Conservation (phyloP, 2,113 vertebrate species). For the Probosciger aterrimus region DNA sequence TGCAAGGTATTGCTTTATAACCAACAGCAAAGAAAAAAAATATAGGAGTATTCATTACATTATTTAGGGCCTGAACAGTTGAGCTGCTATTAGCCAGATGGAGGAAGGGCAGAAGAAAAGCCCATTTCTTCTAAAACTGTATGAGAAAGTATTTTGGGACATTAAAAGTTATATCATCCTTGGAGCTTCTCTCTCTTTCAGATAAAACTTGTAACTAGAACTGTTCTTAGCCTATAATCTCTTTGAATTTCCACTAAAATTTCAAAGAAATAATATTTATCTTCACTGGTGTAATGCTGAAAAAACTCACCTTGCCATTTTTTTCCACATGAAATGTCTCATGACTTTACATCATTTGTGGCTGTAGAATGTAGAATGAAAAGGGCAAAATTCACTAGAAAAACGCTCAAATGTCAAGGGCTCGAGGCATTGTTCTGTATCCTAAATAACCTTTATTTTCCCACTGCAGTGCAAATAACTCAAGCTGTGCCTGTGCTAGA, state of each 20-base stretch:
- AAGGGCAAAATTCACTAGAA: constrained; percentile 46
- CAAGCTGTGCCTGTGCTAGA: constrained; percentile 23
- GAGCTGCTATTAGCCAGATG: background rate
- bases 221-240: background rate
- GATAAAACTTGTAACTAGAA: background rate
- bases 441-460: constrained; percentile 52
- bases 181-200: background rate
- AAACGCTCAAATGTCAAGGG: constrained; percentile 44
- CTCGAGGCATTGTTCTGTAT: background rate
- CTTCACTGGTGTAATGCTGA: background rate
- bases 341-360: background rate
- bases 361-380: constrained; percentile 16
- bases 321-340: background rate
- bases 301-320: background rate
- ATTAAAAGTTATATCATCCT: background rate
- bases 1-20: background rate
- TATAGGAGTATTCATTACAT: background rate
- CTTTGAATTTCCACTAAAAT: background rate
- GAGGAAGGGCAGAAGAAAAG: background rate
- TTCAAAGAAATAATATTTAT: background rate
- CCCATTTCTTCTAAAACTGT: background rate
- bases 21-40: background rate
- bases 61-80: background rate
- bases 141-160: background rate
- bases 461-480: constrained; percentile 3